Base-by-base conservation (phyloP, 2,797 vertebrate genomes). In the Catamblyrhynchus diadema region DNA sequence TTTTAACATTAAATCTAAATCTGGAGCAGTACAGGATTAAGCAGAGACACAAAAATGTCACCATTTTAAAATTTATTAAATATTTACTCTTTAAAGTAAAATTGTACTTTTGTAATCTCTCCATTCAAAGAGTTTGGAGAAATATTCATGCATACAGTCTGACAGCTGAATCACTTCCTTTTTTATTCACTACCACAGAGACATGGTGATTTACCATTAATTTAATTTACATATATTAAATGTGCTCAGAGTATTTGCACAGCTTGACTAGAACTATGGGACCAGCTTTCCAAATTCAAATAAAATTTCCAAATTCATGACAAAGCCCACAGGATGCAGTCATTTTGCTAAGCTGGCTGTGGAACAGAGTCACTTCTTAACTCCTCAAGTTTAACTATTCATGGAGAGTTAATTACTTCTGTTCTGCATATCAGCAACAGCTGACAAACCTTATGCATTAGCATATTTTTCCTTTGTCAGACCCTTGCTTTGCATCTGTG, bases 161-260 rank as follows among this genome's bases (percentile, higher is more conserved):
- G 65, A 75, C 61, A 87, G 86, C 81, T 87, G 86, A 93, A 95
- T 91, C 80, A 56, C 44, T 30, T 74, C 71, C 67, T 60, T 62
- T 94, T 79, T 77, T 88, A 95, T 95, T 86, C 88, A 66, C 81
- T 79, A 61, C 60, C 78, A 90, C 33, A 51, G 85, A 91, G 86
- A 81, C 65, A 79, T 0, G 4, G 75, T 86, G 87, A 95, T 90
- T 95, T 93, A 93, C 88, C 89, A 93, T 91, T 96, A 93, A 95
- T 96, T 95, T 91, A 93, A 95, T 95, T 95, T 92, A 56, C 87
- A 84, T 93, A 83, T 57, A 92, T 95, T 95, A 95, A 91, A 91
- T 77, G 47, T 23, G 35, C 70, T 82, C 17, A 50, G 39, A 81
- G 51, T 51, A 75, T 93, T 95, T 91, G 53, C 69, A 78, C 75